These are phyloP conservation scores for Phacellophora camtschatica DNA, from an alignment of 30 jellyfish, hydroid and myxozoan genomes.

Conservation along the genomic window DNA sequence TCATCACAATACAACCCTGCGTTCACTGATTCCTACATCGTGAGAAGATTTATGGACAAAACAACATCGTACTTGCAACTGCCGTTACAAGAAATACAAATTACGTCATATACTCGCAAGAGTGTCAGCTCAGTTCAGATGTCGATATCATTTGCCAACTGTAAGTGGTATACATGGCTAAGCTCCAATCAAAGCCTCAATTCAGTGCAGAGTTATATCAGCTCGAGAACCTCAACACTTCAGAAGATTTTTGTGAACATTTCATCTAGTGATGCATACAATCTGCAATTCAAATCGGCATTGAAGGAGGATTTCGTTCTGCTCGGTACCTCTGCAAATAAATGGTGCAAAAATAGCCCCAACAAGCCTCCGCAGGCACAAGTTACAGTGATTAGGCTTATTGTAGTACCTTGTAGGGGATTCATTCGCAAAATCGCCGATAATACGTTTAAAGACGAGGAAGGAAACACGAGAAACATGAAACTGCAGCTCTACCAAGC, in stretches of 20 bases:
- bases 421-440: conserved; percentile 54
- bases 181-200: not conserved
- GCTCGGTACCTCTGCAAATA: conserved; percentile 7
- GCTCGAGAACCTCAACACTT: not conserved
- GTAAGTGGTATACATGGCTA: conserved; percentile 53
- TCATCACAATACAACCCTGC: conserved; percentile 54
- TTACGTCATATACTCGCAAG: conserved; percentile 37
- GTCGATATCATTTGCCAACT: conserved; percentile 35
- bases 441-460: conserved; percentile 65
- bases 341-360: conserved; percentile 63
- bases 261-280: not conserved
- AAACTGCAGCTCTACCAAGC: conserved; percentile 31
- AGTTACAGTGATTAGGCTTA: not conserved
- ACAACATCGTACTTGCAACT: conserved; percentile 51
- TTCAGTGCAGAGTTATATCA: not conserved
- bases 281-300: not conserved
- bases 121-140: conserved; percentile 1
- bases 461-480: conserved; percentile 65
- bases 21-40: conserved; percentile 42
- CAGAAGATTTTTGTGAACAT: not conserved
- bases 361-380: conserved; percentile 69
- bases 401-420: conserved; percentile 69
- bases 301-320: conserved; percentile 24
- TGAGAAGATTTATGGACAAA: conserved; percentile 27
- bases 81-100: conserved; percentile 41